These are phyloP conservation scores for Phanerotoma sp. DNA, from an alignment of 2,888 invertebrate species.

Conservation along the genomic window DNA sequence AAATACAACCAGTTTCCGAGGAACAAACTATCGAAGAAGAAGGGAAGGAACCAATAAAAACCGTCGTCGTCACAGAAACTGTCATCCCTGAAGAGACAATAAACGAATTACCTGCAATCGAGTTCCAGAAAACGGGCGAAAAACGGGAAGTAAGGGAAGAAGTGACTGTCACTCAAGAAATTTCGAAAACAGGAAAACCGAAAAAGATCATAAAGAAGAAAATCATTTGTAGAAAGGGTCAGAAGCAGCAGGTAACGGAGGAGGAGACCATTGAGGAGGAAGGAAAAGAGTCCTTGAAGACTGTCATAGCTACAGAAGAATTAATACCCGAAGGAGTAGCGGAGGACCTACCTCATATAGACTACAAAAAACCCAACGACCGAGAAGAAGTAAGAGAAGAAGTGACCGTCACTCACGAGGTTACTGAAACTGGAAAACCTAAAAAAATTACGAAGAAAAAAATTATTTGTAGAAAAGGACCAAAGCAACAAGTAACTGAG, in stretches of 20 bases:
- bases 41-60: too few species aligned
- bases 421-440: constrained; percentile 47
- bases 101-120: too few species aligned
- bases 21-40: too few species aligned
- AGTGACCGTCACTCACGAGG: neutral
- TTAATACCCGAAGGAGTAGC: constrained; percentile 34
- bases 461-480: constrained; percentile 52
- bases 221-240: constrained; percentile 21
- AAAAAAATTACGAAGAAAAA: constrained; percentile 44
- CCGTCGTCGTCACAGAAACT: too few species aligned
- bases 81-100: too few species aligned
- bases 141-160: constrained; percentile 43
- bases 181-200: constrained; percentile 52
- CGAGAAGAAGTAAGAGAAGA: constrained; percentile 49
- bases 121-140: too few species aligned
- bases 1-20: constrained; percentile 37
- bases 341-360: constrained; percentile 47
- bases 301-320: constrained; percentile 40
- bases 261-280: constrained; percentile 45
- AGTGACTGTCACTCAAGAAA: constrained; percentile 45
- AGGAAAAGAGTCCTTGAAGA: too few species aligned
- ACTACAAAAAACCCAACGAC: constrained; percentile 35
- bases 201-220: constrained; percentile 51
- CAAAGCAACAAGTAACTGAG: constrained; percentile 35
- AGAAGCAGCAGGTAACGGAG: constrained; percentile 36